Evolutionary conservation across 2,113 vertebrate species (phyloP).

Genomic region (Lipophrys pholis): DNA sequence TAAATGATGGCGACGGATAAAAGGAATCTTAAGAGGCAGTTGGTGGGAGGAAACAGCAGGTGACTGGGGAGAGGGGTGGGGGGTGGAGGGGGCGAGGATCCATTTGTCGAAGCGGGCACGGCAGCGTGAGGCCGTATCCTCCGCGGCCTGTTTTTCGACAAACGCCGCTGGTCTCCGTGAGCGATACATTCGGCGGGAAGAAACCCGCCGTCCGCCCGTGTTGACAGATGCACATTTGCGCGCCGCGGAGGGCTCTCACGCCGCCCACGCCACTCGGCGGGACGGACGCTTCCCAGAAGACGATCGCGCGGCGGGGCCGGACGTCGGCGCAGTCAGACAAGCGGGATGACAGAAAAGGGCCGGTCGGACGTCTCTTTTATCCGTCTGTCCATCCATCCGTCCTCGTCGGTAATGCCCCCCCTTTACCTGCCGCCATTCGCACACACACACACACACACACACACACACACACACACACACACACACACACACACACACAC

Average conservation of each 20-base stretch:
- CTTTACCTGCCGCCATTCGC: slow-evolving; percentile 22
- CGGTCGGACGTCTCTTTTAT: too few species aligned
- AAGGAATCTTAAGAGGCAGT: slow-evolving; percentile 49
- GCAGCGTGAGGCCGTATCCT: slow-evolving; percentile 48
- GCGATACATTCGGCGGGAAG: slow-evolving; percentile 13
- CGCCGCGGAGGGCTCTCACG: background rate
- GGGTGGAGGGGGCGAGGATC: slow-evolving; percentile 32
- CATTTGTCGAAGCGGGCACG: slow-evolving; percentile 36
- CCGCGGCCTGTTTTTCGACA: slow-evolving; percentile 48
- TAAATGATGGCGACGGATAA: slow-evolving; percentile 51
- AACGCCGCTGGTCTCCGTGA: slow-evolving; percentile 45
- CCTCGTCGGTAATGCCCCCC: slow-evolving; percentile 56
- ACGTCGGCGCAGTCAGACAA: slow-evolving; percentile 22
- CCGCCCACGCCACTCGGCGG: background rate
- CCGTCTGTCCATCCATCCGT: slow-evolving; percentile 74
- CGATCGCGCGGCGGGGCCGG: too few species aligned
- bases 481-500: background rate
- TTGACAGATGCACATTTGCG: slow-evolving; percentile 49
- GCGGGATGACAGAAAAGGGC: slow-evolving; percentile 45
- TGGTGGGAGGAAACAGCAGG: slow-evolving; percentile 47
- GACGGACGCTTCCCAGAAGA: background rate
- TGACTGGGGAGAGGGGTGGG: too few species aligned
- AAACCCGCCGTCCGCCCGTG: slow-evolving; percentile 11
- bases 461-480: background rate
- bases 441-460: background rate